Evolutionary conservation across 2,113 vertebrate genomes (phyloP).

Genomic region (Tylochromis polylepis): DNA sequence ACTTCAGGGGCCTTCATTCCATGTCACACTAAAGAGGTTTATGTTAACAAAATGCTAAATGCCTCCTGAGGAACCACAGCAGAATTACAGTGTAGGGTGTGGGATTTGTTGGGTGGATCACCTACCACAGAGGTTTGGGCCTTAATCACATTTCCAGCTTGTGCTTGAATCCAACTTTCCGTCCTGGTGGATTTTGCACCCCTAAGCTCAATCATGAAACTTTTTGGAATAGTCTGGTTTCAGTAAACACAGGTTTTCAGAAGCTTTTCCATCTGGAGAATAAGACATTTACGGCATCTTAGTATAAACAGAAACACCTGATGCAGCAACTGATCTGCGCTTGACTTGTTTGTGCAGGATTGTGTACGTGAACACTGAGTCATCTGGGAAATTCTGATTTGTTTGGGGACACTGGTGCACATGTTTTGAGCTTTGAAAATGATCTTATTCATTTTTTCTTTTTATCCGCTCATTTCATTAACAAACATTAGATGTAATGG

Average conservation of each 20-base stretch:
- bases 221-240: slow-evolving; percentile 17
- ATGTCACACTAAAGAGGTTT: slow-evolving; percentile 68
- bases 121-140: slow-evolving; percentile 31
- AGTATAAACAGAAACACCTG: background rate
- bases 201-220: slow-evolving; percentile 27
- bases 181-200: slow-evolving; percentile 43
- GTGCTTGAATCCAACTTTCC: slow-evolving; percentile 43
- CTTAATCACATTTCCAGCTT: slow-evolving; percentile 63
- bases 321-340: background rate
- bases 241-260: background rate
- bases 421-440: background rate
- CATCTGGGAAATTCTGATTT: background rate
- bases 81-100: slow-evolving; percentile 16
- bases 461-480: background rate
- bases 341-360: background rate
- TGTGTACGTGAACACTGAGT: background rate
- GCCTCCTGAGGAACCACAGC: slow-evolving; percentile 48
- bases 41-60: slow-evolving; percentile 63
- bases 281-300: background rate
- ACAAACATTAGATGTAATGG: background rate
- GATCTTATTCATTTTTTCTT: background rate
- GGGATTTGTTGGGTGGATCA: slow-evolving; percentile 44
- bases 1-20: slow-evolving; percentile 55
- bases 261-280: slow-evolving; percentile 6
- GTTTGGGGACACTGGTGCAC: background rate